Conservation (phyloP, 2,888 invertebrate species). For the Limnephilus rhombicus region DNA sequence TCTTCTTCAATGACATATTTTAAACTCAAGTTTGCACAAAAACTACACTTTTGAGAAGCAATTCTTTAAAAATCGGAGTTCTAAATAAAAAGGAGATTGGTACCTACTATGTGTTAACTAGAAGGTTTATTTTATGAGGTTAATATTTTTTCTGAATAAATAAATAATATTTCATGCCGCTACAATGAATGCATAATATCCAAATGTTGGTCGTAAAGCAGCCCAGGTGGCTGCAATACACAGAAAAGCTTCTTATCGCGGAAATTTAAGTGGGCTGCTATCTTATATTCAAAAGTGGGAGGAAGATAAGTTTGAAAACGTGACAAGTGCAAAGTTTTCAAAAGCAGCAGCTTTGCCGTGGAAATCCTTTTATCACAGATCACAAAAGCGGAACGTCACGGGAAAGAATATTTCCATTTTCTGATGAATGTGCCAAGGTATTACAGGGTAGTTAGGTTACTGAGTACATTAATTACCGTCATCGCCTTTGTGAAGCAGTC, state of each 20-base stretch:
- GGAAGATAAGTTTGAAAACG: background rate
- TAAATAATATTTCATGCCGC: no score
- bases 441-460: background rate
- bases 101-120: no score
- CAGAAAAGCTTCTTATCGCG: background rate
- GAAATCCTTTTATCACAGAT: constrained; percentile 13
- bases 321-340: background rate
- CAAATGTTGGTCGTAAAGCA: background rate
- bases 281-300: background rate
- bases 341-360: background rate
- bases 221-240: background rate
- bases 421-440: background rate
- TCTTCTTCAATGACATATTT: no score
- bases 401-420: constrained; percentile 27
- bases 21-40: no score
- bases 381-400: background rate
- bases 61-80: no score
- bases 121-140: no score
- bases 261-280: background rate
- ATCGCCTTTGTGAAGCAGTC: background rate
- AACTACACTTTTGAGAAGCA: no score
- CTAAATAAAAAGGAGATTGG: no score
- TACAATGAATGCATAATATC: no score
- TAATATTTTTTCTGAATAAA: background rate
- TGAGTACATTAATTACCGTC: constrained; percentile 31